Percentiles rank a stretch among this genome's conserved stretches.
phyloP scores from a whole-genome alignment of 92 coral and sea anemone species.

The Porites cylindrica region DNA sequence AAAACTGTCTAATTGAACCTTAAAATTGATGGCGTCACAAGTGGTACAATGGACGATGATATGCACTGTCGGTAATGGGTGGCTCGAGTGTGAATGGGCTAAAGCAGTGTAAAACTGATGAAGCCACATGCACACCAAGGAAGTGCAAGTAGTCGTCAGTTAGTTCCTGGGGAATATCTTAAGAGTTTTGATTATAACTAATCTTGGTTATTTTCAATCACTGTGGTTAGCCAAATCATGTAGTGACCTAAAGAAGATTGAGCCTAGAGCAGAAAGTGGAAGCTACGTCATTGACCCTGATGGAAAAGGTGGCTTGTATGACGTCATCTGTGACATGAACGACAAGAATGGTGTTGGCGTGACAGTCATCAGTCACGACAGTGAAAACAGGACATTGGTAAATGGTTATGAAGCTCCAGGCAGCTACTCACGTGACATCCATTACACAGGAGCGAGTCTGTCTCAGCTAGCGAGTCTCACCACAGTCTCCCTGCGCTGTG shows the following conservation, averaged over 20 bases:
- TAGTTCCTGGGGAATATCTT: too few relatives aligned
- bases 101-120: too few relatives aligned
- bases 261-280: constrained; percentile 23
- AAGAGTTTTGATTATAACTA: too few relatives aligned
- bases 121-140: too few relatives aligned
- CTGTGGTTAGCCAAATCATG: constrained; percentile 43
- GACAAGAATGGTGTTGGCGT: constrained; percentile 62
- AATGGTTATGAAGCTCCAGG: too few relatives aligned
- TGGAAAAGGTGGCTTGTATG: constrained; percentile 35
- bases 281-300: constrained; percentile 38
- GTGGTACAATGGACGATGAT: too few relatives aligned
- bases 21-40: too few relatives aligned
- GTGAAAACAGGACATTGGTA: constrained; percentile 59
- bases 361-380: constrained; percentile 70
- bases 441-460: constrained; percentile 45
- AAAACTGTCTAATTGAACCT: too few relatives aligned
- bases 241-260: constrained; percentile 22
- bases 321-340: constrained; percentile 64
- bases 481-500: constrained; percentile 50
- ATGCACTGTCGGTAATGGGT: too few relatives aligned
- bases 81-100: too few relatives aligned
- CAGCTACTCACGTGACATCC: constrained; percentile 33
- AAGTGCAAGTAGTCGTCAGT: too few relatives aligned
- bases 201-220: too few relatives aligned
- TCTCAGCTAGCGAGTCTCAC: constrained; percentile 64